Conservation (phyloP, 1,140 invertebrate species). For the Trichonephila clavata region DNA sequence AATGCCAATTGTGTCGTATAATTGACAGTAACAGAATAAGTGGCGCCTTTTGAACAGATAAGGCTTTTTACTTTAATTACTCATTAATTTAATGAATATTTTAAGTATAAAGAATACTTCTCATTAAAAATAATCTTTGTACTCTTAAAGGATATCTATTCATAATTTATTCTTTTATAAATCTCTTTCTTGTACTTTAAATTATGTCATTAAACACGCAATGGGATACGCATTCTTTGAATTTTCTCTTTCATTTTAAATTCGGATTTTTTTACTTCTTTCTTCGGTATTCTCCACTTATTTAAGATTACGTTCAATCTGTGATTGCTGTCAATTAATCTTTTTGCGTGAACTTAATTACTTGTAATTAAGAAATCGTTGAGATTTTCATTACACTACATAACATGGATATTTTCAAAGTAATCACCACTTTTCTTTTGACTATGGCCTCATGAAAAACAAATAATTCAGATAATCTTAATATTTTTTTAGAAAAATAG, state of each 20-base stretch:
- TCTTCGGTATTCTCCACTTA: background rate
- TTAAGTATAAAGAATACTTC: background rate
- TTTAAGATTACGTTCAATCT: background rate
- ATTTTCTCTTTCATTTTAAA: background rate
- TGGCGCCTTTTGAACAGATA: background rate
- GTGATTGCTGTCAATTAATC: constrained; percentile 5
- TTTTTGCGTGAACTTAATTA: background rate
- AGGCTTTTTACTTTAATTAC: background rate
- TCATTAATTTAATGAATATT: background rate
- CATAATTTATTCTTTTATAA: too few species aligned
- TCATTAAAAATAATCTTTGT: background rate
- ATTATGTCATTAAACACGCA: background rate
- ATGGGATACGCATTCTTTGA: background rate
- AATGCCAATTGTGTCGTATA: too few species aligned
- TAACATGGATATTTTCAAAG: background rate
- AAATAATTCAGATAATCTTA: background rate
- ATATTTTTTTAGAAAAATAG: background rate
- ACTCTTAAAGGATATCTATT: background rate
- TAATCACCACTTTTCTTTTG: background rate
- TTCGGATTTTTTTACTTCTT: too few species aligned
- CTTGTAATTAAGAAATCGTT: background rate
- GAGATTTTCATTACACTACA: background rate
- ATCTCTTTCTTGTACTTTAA: background rate
- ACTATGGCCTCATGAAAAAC: background rate
- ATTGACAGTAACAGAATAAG: background rate